Conservation (phyloP, 2,797 vertebrate species). For the Trachops cirrhosus region DNA sequence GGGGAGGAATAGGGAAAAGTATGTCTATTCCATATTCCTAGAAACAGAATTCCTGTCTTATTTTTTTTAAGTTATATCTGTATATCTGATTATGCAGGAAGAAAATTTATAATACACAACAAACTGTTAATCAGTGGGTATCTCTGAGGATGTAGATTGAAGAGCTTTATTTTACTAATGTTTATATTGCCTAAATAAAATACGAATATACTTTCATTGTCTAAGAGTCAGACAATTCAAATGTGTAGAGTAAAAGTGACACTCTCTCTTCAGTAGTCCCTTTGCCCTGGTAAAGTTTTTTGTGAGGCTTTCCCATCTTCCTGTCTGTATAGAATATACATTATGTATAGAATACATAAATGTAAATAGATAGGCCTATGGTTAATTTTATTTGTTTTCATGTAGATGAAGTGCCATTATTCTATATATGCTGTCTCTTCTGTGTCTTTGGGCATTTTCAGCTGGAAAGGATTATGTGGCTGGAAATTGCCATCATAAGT, state of each 20-base stretch:
- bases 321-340: too few relatives aligned
- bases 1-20: not conserved
- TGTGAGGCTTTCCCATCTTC: not conserved
- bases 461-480: conserved; percentile 8
- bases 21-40: not conserved
- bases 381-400: not conserved
- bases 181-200: conserved; percentile 26
- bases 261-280: not conserved
- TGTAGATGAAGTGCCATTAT: not conserved
- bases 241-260: not conserved
- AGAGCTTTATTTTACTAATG: conserved; percentile 22
- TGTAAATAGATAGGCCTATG: not conserved
- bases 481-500: not conserved
- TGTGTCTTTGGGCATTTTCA: conserved; percentile 5
- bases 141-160: not conserved
- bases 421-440: not conserved
- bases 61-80: not conserved
- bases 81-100: not conserved
- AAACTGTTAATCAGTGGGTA: not conserved
- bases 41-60: conserved; percentile 33
- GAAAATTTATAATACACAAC: not conserved
- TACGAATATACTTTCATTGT: not conserved
- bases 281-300: not conserved
- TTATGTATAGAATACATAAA: too few relatives aligned
- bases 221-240: not conserved